Evolutionary conservation across 2,113 vertebrate genomes (phyloP).

Genomic region (Notarius quadriscutis): DNA sequence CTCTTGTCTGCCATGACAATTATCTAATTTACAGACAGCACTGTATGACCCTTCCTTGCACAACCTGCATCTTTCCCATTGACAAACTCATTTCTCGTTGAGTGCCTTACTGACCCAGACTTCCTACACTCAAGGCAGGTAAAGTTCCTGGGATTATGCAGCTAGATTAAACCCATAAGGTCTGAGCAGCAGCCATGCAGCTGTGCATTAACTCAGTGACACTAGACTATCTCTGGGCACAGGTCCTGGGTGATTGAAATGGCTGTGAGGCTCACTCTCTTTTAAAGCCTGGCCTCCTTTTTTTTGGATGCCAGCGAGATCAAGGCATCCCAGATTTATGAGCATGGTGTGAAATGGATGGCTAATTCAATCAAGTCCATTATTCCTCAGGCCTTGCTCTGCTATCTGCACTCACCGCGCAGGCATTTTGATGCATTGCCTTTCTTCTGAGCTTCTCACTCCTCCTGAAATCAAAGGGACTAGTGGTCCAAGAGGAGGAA

Average conservation of each 20-base stretch:
- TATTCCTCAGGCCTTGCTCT: conserved; percentile 65
- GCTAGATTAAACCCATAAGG: conserved; percentile 49
- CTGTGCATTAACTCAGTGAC: conserved; percentile 47
- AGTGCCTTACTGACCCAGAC: conserved; percentile 21
- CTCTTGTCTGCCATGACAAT: no score
- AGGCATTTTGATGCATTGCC: conserved; percentile 72
- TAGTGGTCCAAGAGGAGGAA: conserved; percentile 44
- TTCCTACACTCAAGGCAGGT: conserved; percentile 8
- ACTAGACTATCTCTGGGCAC: conserved; percentile 43
- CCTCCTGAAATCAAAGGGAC: conserved; percentile 59
- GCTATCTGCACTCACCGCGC: conserved; percentile 66
- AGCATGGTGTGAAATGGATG: conserved; percentile 64
- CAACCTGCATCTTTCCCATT: no score
- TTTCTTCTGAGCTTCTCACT: conserved; percentile 55
- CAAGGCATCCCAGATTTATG: conserved; percentile 66
- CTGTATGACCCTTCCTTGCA: no score
- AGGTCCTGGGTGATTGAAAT: conserved; percentile 35
- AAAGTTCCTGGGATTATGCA: conserved; percentile 43
- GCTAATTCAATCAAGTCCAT: conserved; percentile 71
- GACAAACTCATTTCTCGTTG: conserved; percentile 19
- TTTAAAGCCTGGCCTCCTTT: conserved; percentile 57
- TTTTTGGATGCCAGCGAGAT: conserved; percentile 67
- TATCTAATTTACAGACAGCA: no score
- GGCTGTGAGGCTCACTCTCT: conserved; percentile 46
- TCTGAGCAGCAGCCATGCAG: conserved; percentile 26